These are phyloP conservation scores for Drosophila birchii DNA, from an alignment of 2,888 invertebrate species.

Conservation along the genomic window DNA sequence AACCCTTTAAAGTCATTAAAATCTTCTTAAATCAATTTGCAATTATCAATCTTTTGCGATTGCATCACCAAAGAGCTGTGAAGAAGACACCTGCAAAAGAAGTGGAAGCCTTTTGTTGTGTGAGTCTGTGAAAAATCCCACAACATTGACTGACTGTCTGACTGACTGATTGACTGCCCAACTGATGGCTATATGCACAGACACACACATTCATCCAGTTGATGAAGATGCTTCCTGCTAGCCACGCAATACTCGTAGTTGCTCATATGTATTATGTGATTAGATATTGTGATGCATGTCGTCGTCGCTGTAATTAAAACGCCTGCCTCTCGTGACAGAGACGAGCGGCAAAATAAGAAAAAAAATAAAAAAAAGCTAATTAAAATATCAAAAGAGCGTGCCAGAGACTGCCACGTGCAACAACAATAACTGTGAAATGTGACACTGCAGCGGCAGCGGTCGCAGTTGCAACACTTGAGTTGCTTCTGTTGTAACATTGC, in stretches of 20 bases:
- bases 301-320: slow-evolving; percentile 58
- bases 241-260: slow-evolving; percentile 43
- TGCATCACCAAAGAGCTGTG: background rate
- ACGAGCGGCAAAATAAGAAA: slow-evolving; percentile 15
- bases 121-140: slow-evolving; percentile 61
- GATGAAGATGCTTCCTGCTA: slow-evolving; percentile 35
- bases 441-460: slow-evolving; percentile 57
- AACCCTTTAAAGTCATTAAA: background rate
- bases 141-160: slow-evolving; percentile 44
- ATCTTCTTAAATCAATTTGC: background rate
- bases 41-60: background rate
- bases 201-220: background rate
- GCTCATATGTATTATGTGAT: slow-evolving; percentile 25
- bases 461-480: slow-evolving; percentile 53
- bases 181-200: background rate
- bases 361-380: slow-evolving; percentile 46
- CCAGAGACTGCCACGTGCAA: slow-evolving; percentile 51
- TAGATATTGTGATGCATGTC: slow-evolving; percentile 36
- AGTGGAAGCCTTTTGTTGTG: slow-evolving; percentile 1
- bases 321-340: slow-evolving; percentile 65
- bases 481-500: slow-evolving; percentile 46
- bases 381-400: slow-evolving; percentile 61
- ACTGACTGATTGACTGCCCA: slow-evolving; percentile 31
- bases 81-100: slow-evolving; percentile 22
- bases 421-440: slow-evolving; percentile 68